Evolutionary conservation across 2,797 vertebrate species (phyloP), one percentile per base, ranked within the genome.

Genomic region (Sparidentex hasta): DNA sequence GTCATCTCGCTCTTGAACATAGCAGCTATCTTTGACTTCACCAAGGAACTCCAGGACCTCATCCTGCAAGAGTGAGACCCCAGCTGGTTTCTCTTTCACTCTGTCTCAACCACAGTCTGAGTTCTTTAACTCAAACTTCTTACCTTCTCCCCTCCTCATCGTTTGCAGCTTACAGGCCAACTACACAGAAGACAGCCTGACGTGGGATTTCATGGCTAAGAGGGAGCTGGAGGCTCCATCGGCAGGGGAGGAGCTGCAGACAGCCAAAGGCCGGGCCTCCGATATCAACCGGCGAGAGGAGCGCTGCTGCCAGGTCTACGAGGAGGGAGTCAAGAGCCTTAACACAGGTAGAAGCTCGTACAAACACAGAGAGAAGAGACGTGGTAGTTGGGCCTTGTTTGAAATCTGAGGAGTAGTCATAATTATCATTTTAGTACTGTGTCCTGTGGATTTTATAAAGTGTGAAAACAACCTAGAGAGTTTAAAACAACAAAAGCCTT

Each of bases 171-270:
- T 99, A 81, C 96, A 98, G 95, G 71, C 63, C 16, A 92, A 92
- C 14, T 95, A 96, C 78, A 91, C 95, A 0, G 94, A 95, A 5
- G 96, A 98, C 82, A 95, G 95, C 46, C 59, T 96, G 71, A 98
- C 94, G 0, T 99, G 98, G 98, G 96, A 99, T 87, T 98, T 96
- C 82, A 93, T 99, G 96, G 98, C 98, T 1, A 96, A 95, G 62
- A 92, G 92, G 78, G 97, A 99, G 92, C 93, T 99, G 87, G 95
- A 96, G 62, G 90, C 94, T 46, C 82, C 93, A 0, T 80, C 92
- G 11, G 64, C 80, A 4, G 85, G 95, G 6, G 52, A 87, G 70
- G 95, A 95, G 74, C 92, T 95, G n/a, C 62, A 48, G 25, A 93
- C 94, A 0, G 97, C 96, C 7, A 96, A 95, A 87, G 93, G 90